Evolutionary conservation across 2,888 invertebrate species (phyloP).

Genomic region (Pollenia labialis): DNA sequence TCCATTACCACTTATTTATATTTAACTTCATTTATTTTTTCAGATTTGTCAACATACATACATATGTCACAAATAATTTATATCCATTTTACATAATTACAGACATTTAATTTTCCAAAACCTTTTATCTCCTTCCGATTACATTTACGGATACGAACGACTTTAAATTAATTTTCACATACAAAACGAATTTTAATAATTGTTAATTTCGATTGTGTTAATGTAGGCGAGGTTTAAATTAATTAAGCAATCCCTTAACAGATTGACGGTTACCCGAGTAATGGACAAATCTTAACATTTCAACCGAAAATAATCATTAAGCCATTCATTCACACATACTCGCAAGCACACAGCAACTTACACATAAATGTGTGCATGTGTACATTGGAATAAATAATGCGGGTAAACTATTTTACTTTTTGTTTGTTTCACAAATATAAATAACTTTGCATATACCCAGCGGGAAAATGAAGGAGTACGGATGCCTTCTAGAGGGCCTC

Average conservation of each 20-base stretch:
- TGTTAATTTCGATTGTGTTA: background rate
- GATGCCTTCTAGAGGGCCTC: too few relatives aligned
- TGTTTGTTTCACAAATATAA: background rate
- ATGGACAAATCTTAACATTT: constrained; percentile 13
- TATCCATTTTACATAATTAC: too few relatives aligned
- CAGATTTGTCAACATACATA: too few relatives aligned
- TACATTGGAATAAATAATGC: background rate
- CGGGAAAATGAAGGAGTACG: background rate
- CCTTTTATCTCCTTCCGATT: too few relatives aligned
- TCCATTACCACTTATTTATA: too few relatives aligned
- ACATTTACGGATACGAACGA: background rate
- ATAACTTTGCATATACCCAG: background rate
- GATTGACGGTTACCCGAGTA: constrained; percentile 12
- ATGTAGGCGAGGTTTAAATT: background rate
- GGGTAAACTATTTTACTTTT: background rate
- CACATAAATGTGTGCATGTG: background rate
- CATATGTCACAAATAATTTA: too few relatives aligned
- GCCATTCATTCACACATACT: background rate
- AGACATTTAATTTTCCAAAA: too few relatives aligned
- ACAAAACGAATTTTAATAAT: background rate
- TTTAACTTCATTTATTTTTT: too few relatives aligned
- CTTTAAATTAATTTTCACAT: constrained; percentile 4
- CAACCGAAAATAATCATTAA: constrained; percentile 9
- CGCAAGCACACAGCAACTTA: background rate
- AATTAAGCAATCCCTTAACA: background rate